phyloP scores from a whole-genome alignment of 2,888 invertebrate species.

The Ecdyonurus torrentis region DNA sequence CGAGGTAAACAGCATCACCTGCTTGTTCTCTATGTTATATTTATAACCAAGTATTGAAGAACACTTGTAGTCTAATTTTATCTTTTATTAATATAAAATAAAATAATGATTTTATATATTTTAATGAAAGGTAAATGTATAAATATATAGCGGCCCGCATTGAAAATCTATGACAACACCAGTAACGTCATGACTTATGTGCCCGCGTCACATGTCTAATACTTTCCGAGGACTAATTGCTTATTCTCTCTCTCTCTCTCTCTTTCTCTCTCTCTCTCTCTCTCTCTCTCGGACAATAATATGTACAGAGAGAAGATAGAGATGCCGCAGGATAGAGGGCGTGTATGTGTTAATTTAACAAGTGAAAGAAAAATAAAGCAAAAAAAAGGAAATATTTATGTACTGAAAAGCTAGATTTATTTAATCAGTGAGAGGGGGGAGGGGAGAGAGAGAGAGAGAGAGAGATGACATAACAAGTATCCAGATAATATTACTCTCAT shows the following conservation, averaged over 20 bases:
- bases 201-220: no score
- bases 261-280: not conserved
- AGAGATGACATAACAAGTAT: no score
- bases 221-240: no score
- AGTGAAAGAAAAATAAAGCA: not conserved
- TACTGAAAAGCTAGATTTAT: no score
- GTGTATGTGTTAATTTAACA: no score
- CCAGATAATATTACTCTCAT: no score
- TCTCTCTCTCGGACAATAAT: not conserved
- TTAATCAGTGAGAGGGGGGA: no score
- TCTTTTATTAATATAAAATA: not conserved
- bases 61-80: not conserved
- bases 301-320: not conserved
- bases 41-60: not conserved
- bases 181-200: not conserved
- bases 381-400: no score
- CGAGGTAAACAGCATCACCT: not conserved
- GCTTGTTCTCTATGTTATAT: not conserved
- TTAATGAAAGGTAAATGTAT: not conserved
- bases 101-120: not conserved
- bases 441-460: no score
- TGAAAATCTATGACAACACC: not conserved
- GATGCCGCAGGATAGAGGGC: not conserved
- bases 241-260: no score
- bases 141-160: not conserved